Evolutionary conservation across 1,140 invertebrate genomes (phyloP).

Genomic region (Halictus rubicundus): DNA sequence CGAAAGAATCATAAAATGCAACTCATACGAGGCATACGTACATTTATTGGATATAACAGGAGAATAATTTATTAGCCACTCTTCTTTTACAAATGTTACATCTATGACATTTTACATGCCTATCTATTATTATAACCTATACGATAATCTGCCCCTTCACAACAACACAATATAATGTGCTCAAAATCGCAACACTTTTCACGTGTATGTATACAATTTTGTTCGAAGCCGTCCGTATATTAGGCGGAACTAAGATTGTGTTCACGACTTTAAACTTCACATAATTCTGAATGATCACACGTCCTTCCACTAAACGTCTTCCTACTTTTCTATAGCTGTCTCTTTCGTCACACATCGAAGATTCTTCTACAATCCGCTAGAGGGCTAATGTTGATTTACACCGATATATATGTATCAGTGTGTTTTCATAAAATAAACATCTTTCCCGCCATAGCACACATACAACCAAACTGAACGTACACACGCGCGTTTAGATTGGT

Average conservation of each 20-base stretch:
- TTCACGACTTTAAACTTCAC: conserved; percentile 43
- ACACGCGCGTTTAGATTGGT: neutral
- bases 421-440: conserved; percentile 18
- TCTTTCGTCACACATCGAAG: conserved; percentile 11
- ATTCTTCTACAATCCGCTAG: conserved; percentile 15
- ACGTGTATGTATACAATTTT: conserved; percentile 1
- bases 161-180: conserved; percentile 10
- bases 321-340: conserved; percentile 23
- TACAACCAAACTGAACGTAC: neutral
- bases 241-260: conserved; percentile 24
- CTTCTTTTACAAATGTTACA: conserved; percentile 51
- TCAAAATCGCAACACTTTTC: conserved; percentile 26
- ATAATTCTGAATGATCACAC: conserved; percentile 36
- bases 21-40: conserved; percentile 45
- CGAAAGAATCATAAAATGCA: conserved; percentile 40
- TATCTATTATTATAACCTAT: conserved; percentile 50
- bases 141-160: conserved; percentile 29
- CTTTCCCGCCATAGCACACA: conserved; percentile 5
- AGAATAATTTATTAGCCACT: conserved; percentile 50
- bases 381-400: conserved; percentile 35
- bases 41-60: conserved; percentile 50
- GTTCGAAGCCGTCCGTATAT: conserved; percentile 27
- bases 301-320: conserved; percentile 32
- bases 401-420: too few relatives aligned
- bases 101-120: conserved; percentile 46